Percentiles rank a stretch among this genome's conserved stretches.
These are phyloP conservation scores for Drosophila funebris DNA, from an alignment of 1,140 invertebrate species.

Conservation along the genomic window DNA sequence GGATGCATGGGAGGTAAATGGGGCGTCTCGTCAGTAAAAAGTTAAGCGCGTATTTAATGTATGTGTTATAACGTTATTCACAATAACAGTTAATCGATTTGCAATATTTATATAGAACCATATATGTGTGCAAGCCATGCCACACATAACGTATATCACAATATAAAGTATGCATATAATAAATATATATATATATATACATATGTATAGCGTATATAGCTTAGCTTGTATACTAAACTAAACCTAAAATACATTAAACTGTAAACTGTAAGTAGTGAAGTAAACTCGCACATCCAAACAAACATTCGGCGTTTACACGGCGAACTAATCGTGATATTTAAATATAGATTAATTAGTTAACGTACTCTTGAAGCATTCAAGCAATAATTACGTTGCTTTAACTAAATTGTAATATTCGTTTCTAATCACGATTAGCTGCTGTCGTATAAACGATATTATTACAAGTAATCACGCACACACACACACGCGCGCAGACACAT, in stretches of 20 bases:
- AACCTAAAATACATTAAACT: slow-evolving; percentile 34
- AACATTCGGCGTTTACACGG: slow-evolving; percentile 7
- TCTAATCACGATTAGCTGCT: not conserved
- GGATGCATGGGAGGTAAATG: not conserved
- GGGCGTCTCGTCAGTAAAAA: slow-evolving; percentile 4
- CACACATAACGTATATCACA: slow-evolving; percentile 48
- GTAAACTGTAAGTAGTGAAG: slow-evolving; percentile 61
- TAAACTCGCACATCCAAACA: slow-evolving; percentile 30
- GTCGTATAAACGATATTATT: slow-evolving; percentile 4
- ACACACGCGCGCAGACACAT: not conserved
- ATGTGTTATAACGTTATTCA: slow-evolving; percentile 58
- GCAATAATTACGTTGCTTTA: no score
- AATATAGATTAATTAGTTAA: no score
- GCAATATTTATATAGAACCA: slow-evolving; percentile 70
- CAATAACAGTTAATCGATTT: slow-evolving; percentile 63
- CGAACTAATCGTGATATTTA: slow-evolving; percentile 8
- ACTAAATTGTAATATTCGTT: not conserved
- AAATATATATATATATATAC: slow-evolving; percentile 30
- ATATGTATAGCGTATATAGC: slow-evolving; percentile 54
- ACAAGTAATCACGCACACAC: not conserved
- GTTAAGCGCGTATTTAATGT: slow-evolving; percentile 33
- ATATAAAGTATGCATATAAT: slow-evolving; percentile 37
- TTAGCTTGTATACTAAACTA: slow-evolving; percentile 63
- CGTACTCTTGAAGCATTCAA: no score
- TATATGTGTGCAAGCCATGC: slow-evolving; percentile 43